Evolutionary conservation across 2,888 invertebrate species (phyloP).

Genomic region (Sceliomorpha sp.): DNA sequence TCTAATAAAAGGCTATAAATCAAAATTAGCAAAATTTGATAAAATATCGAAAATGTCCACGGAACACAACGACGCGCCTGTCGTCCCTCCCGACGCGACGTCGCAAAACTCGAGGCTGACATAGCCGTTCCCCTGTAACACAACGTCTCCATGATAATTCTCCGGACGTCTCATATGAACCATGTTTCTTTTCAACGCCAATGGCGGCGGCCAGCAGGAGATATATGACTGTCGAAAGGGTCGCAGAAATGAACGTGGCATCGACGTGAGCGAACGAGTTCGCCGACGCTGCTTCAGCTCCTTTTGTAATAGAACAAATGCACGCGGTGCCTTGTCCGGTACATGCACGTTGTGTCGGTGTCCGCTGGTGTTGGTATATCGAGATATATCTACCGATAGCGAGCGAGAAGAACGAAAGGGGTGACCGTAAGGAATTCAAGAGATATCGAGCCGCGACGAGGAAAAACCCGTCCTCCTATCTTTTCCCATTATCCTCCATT

Average conservation of each 20-base stretch:
- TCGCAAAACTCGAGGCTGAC: neutral
- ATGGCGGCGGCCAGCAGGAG: slow-evolving; percentile 44
- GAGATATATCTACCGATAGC: slow-evolving; percentile 64
- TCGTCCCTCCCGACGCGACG: no score
- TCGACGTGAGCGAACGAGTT: slow-evolving; percentile 57
- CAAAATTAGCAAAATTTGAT: no score
- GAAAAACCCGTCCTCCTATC: slow-evolving; percentile 47
- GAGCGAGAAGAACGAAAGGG: slow-evolving; percentile 68
- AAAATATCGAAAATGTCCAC: no score
- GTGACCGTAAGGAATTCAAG: slow-evolving; percentile 57
- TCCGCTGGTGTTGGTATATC: slow-evolving; percentile 60
- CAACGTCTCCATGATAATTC: slow-evolving; percentile 34
- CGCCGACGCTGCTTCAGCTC: slow-evolving; percentile 72
- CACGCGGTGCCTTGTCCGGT: slow-evolving; percentile 73
- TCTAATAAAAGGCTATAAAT: no score
- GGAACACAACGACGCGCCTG: no score
- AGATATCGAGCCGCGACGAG: slow-evolving; percentile 43
- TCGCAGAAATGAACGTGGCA: slow-evolving; percentile 65
- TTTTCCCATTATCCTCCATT: slow-evolving; percentile 43
- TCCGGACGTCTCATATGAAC: slow-evolving; percentile 43
- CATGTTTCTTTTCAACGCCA: slow-evolving; percentile 56
- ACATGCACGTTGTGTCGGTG: slow-evolving; percentile 70
- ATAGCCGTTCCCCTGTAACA: slow-evolving; percentile 19
- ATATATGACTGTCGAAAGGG: slow-evolving; percentile 61
- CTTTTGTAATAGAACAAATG: slow-evolving; percentile 74